Conservation (phyloP, 2,113 vertebrate species). For the Cricetomys ansorgei region DNA sequence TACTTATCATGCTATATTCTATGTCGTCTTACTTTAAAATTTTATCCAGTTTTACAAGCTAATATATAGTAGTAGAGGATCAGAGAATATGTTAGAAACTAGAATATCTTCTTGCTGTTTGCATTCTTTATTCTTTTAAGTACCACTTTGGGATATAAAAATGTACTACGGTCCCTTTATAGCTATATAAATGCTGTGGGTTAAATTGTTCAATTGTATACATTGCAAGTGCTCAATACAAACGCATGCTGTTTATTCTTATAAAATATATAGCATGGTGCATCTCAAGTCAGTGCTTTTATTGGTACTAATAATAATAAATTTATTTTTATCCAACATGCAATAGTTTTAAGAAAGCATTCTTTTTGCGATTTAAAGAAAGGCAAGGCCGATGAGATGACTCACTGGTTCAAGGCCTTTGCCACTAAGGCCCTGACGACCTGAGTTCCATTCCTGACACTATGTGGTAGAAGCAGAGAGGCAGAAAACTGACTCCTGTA, state of each 20-base stretch:
- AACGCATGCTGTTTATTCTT: conserved; percentile 40
- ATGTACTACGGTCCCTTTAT: conserved; percentile 69
- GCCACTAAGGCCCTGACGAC: not conserved
- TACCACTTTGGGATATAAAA: conserved; percentile 78
- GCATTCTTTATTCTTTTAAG: conserved; percentile 83
- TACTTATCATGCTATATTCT: conserved; percentile 55
- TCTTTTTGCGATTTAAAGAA: not conserved
- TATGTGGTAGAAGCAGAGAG: not conserved
- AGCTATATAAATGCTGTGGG: conserved; percentile 75
- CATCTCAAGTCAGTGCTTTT: conserved; percentile 10
- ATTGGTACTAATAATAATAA: not conserved
- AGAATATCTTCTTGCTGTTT: conserved; percentile 71
- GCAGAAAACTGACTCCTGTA: not conserved
- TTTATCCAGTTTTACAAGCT: conserved; percentile 74
- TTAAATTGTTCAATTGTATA: conserved; percentile 79
- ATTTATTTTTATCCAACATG: not conserved
- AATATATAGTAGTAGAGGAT: conserved; percentile 61
- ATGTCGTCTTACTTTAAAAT: conserved; percentile 73
- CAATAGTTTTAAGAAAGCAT: not conserved
- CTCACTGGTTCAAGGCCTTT: not conserved
- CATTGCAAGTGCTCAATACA: conserved; percentile 66
- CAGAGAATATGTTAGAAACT: conserved; percentile 66
- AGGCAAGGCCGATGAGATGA: not conserved
- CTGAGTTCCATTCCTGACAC: too few species aligned
- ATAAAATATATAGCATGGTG: conserved; percentile 46